Conservation (phyloP, 2,113 vertebrate genomes). For the Sinocyclocheilus grahami region DNA sequence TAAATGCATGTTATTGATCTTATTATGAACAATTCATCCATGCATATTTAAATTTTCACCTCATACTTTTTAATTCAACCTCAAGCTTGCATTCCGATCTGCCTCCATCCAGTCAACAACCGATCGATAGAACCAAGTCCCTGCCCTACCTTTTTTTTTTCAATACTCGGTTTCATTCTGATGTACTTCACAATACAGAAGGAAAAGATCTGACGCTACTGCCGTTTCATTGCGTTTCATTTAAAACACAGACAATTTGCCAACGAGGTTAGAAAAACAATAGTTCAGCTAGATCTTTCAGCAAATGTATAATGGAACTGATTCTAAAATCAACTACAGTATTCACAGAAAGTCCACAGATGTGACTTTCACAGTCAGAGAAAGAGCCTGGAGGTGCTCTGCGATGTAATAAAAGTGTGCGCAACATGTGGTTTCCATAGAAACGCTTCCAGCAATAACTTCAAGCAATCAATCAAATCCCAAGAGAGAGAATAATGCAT, state of each 20-base stretch:
- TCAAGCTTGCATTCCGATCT: no score
- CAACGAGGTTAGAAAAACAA: neutral
- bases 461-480: conserved; percentile 49
- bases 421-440: neutral
- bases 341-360: conserved; percentile 1
- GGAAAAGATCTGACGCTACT: neutral
- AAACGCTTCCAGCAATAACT: conserved; percentile 48
- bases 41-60: neutral
- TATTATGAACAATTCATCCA: neutral
- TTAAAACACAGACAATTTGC: neutral
- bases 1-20: neutral
- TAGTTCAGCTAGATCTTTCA: neutral
- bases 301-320: neutral
- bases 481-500: conserved; percentile 50
- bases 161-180: neutral
- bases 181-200: neutral
- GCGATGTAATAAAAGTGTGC: conserved; percentile 5
- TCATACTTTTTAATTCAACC: no score
- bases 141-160: no score
- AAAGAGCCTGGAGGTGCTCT: neutral
- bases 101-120: no score
- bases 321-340: neutral
- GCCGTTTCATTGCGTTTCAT: neutral
- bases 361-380: neutral
- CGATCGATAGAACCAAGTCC: no score